Base-by-base conservation (phyloP, 2,888 invertebrate species). In the Drosophila percnosoma region DNA sequence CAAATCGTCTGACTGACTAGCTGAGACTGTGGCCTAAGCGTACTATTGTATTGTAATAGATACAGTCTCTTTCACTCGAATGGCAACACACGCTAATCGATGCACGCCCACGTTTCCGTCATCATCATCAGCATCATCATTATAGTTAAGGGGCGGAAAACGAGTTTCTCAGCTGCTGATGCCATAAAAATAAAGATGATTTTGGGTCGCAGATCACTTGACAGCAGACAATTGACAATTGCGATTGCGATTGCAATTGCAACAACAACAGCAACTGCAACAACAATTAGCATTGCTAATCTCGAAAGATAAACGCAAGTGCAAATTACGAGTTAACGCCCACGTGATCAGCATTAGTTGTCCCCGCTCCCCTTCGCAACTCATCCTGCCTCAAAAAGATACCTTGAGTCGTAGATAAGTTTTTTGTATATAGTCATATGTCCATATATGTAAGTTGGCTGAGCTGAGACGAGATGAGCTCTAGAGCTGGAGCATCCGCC, bases 141-240 rank as follows among this genome's bases (percentile, higher is more conserved):
- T 31, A 34, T 58, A 64, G 63, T 62, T 65, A 40, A 73, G 69
- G 54, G 79, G 82, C 57, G 80, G 49, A 45, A 79, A 88, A 83
- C 89, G 51, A 70, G 87, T 87, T 86, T 80, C 40, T 73, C 74
- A 64, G 74, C 59, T 62, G 63, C 13, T 38, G 60, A 60, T 42
- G 67, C 82, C 89, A 90, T 89, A 89, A 78, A 84, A 80, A 87
- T 75, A 89, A 73, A 83, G 89, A 85, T 83, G 84, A 87, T 90
- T 84, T 90, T 90, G 83, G 89, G 58, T 38, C 27, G 52, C 52
- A 61, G 66, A 88, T 90, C 89, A 86, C 71, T 82, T 68, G 68
- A 68, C 70, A 72, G 64, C 82, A 65, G 57, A 52, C 55, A 74
- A 62, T 58, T 68, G 57, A n/a, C 82, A 63, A 63, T 63, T 70